Base-by-base conservation (phyloP, 2,888 invertebrate species). In the Tillus elongatus region DNA sequence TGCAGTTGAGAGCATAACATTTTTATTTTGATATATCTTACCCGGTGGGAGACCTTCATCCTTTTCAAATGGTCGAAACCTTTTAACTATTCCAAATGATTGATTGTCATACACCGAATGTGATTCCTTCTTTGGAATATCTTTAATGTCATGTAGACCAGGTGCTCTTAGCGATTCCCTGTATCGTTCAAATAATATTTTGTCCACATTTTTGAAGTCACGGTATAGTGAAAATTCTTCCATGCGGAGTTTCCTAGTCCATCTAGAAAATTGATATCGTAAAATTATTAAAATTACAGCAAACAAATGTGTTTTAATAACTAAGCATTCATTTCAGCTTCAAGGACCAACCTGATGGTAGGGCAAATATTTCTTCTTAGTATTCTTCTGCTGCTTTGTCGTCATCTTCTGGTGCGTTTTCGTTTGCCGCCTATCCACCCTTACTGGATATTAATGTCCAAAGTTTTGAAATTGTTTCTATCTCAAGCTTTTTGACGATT, bases 151-250 rank as follows among this genome's bases (percentile, higher is more conserved):
- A 4, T 57, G 56, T 3, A 57, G 56, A 4, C 51, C 43, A 1
- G 44, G 40, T 0, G 41, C 32, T 8, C 33, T 37, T 24, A 44
- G 38, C 14, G 47, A 50, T 10, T 37, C 30, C 13, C 56, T 39
- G 24, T 19, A 19, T n/a, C n/a, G 6, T n/a, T 19, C n/a, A 19
- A 19, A 19, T 19, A 19, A 19, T 19, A 19, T 6, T n/a, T 8
- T 19, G 3, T 43, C 29, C 1, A 45, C 42, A 31, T 55, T 52
- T 30, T 52, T 35, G 41, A 44, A 57, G 9, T 57, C 56, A 8
- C 56, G 34, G 30, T 47, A 48, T 24, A 44, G 36, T 1, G 57
- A 56, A 40, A 49, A 58, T 40, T 55, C 54, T 33, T 54, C 51
- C 6, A 38, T 30, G 2, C 49, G 49, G 9, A 35, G 6, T 33